A percentile compares a stretch with the other conserved stretches of the same genome.
phyloP scores from a whole-genome alignment of 2,113 vertebrate species.

The Hemibagrus wyckioides region DNA sequence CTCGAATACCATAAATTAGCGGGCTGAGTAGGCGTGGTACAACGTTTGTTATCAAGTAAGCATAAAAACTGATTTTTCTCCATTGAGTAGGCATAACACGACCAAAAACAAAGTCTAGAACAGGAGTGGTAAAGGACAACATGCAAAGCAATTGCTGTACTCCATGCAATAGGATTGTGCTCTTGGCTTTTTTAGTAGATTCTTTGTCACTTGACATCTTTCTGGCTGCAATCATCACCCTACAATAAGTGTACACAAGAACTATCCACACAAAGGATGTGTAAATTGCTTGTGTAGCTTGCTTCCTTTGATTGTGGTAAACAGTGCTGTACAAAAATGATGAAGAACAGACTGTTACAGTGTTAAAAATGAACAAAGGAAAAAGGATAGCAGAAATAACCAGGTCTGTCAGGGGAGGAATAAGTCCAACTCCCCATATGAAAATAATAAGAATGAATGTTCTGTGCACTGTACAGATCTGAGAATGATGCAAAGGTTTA shows the following conservation, averaged over 20 bases:
- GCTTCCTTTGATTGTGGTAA: slow-evolving; percentile 34
- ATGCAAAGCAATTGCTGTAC: slow-evolving; percentile 61
- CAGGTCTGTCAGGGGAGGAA: slow-evolving; percentile 52
- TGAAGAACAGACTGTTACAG: slow-evolving; percentile 24
- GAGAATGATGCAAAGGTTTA: slow-evolving; percentile 58
- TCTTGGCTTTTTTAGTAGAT: slow-evolving; percentile 59
- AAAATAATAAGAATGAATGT: slow-evolving; percentile 57
- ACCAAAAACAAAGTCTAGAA: slow-evolving; percentile 22
- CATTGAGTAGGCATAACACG: slow-evolving; percentile 9
- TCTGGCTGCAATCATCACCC: slow-evolving; percentile 55
- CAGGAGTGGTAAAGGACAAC: slow-evolving; percentile 55
- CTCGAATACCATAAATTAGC: slow-evolving; percentile 63
- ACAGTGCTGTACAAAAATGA: slow-evolving; percentile 29
- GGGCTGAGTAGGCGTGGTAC: slow-evolving; percentile 64
- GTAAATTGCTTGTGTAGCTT: slow-evolving; percentile 43
- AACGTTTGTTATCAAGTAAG: slow-evolving; percentile 55
- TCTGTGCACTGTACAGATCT: slow-evolving; percentile 59
- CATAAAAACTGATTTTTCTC: slow-evolving; percentile 38
- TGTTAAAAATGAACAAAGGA: slow-evolving; percentile 37
- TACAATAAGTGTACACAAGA: slow-evolving; percentile 60
- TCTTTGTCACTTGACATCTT: slow-evolving; percentile 24
- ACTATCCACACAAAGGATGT: slow-evolving; percentile 60
- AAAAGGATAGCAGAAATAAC: slow-evolving; percentile 31
- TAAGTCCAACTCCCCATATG: slow-evolving; percentile 53
- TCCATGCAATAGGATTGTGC: slow-evolving; percentile 66